Evolutionary conservation across 2,113 vertebrate genomes (phyloP), one percentile per base, ranked within the genome.

Genomic region (Pogona vitticeps): DNA sequence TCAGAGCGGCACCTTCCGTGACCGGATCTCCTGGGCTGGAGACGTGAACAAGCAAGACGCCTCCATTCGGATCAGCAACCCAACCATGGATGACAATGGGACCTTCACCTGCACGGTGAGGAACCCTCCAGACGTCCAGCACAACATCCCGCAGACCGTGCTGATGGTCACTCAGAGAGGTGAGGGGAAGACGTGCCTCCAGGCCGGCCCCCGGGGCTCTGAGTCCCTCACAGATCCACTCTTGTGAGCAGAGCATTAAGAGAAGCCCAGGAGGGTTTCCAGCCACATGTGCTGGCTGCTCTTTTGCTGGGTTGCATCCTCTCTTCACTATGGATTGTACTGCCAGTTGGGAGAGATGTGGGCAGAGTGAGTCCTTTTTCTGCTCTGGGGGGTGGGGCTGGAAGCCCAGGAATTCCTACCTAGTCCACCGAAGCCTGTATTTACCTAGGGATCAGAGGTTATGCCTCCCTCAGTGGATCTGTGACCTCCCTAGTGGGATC

Each of bases 101-200:
- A 99, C 99, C 0, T 99, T 97, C 93, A 96, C 95, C 59, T 99
- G 99, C 93, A 93, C 96, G 0, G 98, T 99, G 89, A 97, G 96
- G 92, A 99, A 99, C 79, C 99, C 98, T 28, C 99, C 99, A 0
- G 99, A 99, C 0, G 96, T 98, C 77, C 97, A 98, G 59, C 98
- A 98, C 20, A 96, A 94, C n/a, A 97, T 98, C 0, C 97, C 96
- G 1, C 92, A 96, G 89, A 97, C 95, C 0, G 86, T 93, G 21
- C 97, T 99, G 68, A 95, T 93, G 0, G 97, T 99, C 59, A 97
- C 96, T 0, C 97, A 97, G 38, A 94, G 96, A 81, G 95, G 98
- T 99, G 94, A 26, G 20, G 8, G n/a, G 46, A 52, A 10, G 65
- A 3, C 61, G 1, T 65, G 8, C 61, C 23, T 65, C 59, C 23